Evolutionary conservation across 2,113 vertebrate genomes (phyloP).

Genomic region (Platanista minor): DNA sequence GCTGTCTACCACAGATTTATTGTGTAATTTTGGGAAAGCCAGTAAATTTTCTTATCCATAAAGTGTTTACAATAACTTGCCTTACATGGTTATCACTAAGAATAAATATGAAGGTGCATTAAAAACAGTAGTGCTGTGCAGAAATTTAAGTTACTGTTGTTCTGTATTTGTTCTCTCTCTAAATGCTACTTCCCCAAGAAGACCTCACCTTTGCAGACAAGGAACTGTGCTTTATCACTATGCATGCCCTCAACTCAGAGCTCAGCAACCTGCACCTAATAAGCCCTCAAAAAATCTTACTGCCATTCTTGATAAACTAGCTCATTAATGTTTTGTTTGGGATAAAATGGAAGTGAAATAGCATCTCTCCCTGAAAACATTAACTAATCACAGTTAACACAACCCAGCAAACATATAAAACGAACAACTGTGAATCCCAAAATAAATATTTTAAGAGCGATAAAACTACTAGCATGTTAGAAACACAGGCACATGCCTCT

Average conservation of each 20-base stretch:
- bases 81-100: background rate
- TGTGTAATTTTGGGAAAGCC: background rate
- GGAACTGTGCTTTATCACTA: background rate
- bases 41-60: background rate
- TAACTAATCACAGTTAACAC: conserved; percentile 5
- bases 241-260: background rate
- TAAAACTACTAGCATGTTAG: background rate
- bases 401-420: background rate
- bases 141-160: background rate
- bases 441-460: background rate
- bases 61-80: background rate
- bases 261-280: background rate
- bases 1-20: background rate
- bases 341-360: background rate
- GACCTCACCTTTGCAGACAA: background rate
- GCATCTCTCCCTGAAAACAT: conserved; percentile 18
- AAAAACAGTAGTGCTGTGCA: background rate
- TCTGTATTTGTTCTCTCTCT: background rate
- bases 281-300: background rate
- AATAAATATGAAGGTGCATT: background rate
- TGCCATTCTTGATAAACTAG: background rate
- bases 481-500: background rate
- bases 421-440: background rate
- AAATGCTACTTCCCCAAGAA: background rate
- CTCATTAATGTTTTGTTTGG: background rate